Percentiles rank a stretch among this genome's conserved stretches.
These are phyloP conservation scores for Ennomos quercinarius DNA, from an alignment of 2,888 invertebrate species.

Conservation along the genomic window DNA sequence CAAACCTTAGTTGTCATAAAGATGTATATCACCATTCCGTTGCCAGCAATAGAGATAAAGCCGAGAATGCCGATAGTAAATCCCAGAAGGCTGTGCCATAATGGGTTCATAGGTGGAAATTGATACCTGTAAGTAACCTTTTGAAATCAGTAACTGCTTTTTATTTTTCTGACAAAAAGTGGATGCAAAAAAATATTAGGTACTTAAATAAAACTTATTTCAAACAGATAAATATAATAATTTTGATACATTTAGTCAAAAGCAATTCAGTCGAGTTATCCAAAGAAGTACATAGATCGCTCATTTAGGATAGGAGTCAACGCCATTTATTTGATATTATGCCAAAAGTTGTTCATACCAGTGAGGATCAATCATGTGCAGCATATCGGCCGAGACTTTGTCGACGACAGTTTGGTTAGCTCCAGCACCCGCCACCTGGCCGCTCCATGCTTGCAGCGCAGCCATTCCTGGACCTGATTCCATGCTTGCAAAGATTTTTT, in stretches of 20 bases:
- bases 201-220: too few species aligned
- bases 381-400: conserved; percentile 91
- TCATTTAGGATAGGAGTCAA: too few species aligned
- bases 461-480: conserved; percentile 78
- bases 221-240: too few species aligned
- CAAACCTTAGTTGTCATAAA: conserved; percentile 89
- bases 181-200: too few species aligned
- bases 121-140: conserved; percentile 86
- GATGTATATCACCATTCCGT: conserved; percentile 91
- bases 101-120: conserved; percentile 94
- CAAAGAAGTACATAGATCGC: too few species aligned
- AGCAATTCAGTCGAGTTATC: too few species aligned
- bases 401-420: conserved; percentile 93
- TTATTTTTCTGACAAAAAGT: too few species aligned
- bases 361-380: conserved; percentile 90
- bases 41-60: conserved; percentile 88
- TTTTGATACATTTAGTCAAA: too few species aligned
- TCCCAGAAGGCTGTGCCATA: conserved; percentile 94
- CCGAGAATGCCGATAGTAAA: conserved; percentile 92
- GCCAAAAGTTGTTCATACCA: conserved; percentile 83
- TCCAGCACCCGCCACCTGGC: conserved; percentile 78
- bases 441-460: conserved; percentile 80
- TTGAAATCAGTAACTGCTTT: too few species aligned
- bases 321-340: too few species aligned
- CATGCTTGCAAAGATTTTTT: conserved; percentile 72